A percentile compares a stretch with the other conserved stretches of the same genome.
Conservation (phyloP, 2,797 vertebrate species). For the Onychomys torridus region DNA sequence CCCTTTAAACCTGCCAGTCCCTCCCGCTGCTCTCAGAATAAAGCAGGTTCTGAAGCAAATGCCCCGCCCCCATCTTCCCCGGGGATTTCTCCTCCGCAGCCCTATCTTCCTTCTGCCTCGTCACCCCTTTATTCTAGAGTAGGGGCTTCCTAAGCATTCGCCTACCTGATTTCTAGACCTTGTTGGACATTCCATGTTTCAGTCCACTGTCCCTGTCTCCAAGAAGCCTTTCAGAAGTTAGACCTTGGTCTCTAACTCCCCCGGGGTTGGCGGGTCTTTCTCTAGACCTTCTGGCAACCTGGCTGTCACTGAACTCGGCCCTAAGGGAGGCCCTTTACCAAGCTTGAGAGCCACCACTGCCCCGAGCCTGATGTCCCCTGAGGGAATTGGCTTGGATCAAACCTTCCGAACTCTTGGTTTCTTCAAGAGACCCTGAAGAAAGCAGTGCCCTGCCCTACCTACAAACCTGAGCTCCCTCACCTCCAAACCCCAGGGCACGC, state of each 20-base stretch:
- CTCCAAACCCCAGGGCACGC: neutral
- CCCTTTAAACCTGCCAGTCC: slow-evolving; percentile 30
- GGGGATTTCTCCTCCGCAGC: neutral
- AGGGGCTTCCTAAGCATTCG: neutral
- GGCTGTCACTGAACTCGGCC: neutral
- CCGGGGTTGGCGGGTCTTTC: neutral
- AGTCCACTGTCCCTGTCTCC: neutral
- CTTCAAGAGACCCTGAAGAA: neutral
- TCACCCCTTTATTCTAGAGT: slow-evolving; percentile 63
- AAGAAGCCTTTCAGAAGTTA: slow-evolving; percentile 20
- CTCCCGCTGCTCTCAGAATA: slow-evolving; percentile 59
- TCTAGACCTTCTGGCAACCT: neutral
- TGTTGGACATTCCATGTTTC: neutral
- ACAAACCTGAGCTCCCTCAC: slow-evolving; percentile 11
- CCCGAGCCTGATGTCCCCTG: neutral
- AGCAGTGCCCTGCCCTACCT: neutral
- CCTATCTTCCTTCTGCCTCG: neutral
- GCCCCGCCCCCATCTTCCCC: no score
- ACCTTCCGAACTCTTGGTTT: neutral
- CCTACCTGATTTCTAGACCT: slow-evolving; percentile 29
- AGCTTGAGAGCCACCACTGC: neutral
- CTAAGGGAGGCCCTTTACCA: neutral
- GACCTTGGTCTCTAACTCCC: slow-evolving; percentile 24
- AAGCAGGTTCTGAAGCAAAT: slow-evolving; percentile 20
- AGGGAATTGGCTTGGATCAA: neutral